Evolutionary conservation across 2,888 invertebrate genomes (phyloP), one percentile per base, ranked within the genome.

Genomic region (Crepidodera aurea): DNA sequence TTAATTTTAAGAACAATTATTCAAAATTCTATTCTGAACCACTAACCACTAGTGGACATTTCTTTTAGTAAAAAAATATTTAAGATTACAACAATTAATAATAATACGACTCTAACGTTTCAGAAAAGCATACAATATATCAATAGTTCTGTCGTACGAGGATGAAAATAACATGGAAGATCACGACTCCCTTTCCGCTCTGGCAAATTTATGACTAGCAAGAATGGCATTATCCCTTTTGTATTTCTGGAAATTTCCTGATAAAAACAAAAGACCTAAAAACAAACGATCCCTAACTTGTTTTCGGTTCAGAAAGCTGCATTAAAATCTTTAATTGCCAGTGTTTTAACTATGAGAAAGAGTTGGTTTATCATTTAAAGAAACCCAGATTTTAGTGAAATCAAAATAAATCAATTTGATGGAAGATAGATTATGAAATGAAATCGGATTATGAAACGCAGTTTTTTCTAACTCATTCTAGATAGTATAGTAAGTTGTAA

Each of bases 291-390:
- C 62, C 60, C 51, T 56, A 13, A 60, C 59, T 65, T 64, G 64
- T 69, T 66, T 65, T 65, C 62, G 46, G 61, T 62, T 60, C 51
- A 34, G 27, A 44, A 61, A 42, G 48, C 50, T 59, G 51, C 64
- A 66, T 62, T 64, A 65, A 65, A 69, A 65, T 64, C 65, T 66
- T 65, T 71, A 73, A 73, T 73, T 73, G 70, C 67, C 70, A 60
- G 67, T 67, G 69, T 70, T 71, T 71, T 63, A 63, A 69, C 67
- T 61, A 56, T 64, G 65, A 37, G 46, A 48, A 57, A 19, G 65
- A 68, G 70, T 68, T 66, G 50, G 42, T 51, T 44, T 27, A 58
- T 48, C 59, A 54, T 44, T 57, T 51, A 53, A 39, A 56, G 34
- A 44, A 54, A 48, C 27, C 42, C 58, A 44, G 56, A 56, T 56